Base-by-base conservation (phyloP, 2,888 invertebrate species). In the Leptothorax acervorum region DNA sequence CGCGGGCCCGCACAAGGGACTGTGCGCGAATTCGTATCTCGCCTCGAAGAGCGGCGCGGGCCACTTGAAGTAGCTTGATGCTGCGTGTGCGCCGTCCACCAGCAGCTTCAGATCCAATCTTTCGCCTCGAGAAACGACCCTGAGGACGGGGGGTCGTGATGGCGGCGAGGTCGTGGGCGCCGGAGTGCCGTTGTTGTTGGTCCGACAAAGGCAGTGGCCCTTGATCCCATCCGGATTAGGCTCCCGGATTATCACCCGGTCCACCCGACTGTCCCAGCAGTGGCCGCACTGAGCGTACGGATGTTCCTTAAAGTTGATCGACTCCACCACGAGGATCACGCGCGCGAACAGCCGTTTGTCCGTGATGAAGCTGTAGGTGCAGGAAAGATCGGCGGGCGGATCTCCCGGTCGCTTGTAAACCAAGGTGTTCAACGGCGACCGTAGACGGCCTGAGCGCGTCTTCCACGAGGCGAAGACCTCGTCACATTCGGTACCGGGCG, bases 401-500 rank as follows among this genome's bases (percentile, higher is more conserved):
- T 96, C 96, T 0, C 96, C 97, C 15, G 97, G 97, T 82, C 97
- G 96, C 93, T 98, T 98, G 95, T 98, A 98, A 1, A 98, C 97
- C 45, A 98, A 95, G 0, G 98, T 98, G 92, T 98, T 98, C 68
- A 98, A 95, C 0, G 98, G 98, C 0, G 98, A 98, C 12, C 98
- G 95, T 3, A 98, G 95, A 86, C 96, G 96, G 0, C 98, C 98
- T 39, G 96, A 96, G 11, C 97, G 96, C 85, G 97, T 96, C 91
- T 97, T 97, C 98, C 98, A 98, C 0, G 98, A 97, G 12, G 97
- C 97, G 93, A 98, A 98, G 1, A 97, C 97, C 93, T 98, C 98
- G 92, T 99, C 98, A 93, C 98, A 99, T 4, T 97, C 96, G 0
- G 98, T 98, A 31, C 97, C 97, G 0, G 96, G 96, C 0, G 98